Evolutionary conservation across 2,888 invertebrate genomes (phyloP).

Genomic region (Drosophila rubida): DNA sequence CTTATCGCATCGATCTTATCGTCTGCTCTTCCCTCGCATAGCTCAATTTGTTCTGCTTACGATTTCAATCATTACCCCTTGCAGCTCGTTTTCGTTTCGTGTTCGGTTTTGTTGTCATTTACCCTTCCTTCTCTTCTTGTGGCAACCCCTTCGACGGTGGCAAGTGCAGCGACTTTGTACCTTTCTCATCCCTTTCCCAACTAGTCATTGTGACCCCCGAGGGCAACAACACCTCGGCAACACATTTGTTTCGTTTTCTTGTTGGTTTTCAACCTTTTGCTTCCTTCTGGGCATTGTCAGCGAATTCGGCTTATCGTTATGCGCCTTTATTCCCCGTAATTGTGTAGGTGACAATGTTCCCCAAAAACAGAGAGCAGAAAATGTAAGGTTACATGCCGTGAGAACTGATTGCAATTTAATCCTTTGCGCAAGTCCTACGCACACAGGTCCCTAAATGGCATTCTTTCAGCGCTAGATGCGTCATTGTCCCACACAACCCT

Average conservation of each 20-base stretch:
- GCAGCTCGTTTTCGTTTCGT: not conserved
- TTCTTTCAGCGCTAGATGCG: constrained; percentile 21
- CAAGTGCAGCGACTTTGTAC: constrained; percentile 57
- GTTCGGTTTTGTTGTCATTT: not conserved
- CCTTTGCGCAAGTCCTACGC: constrained; percentile 56
- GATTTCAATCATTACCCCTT: constrained; percentile 51
- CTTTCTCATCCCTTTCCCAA: constrained; percentile 28
- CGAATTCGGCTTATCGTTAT: constrained; percentile 43
- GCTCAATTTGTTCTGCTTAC: constrained; percentile 56
- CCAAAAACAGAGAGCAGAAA: constrained; percentile 4
- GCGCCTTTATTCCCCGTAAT: constrained; percentile 39
- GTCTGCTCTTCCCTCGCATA: constrained; percentile 10
- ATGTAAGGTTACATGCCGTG: constrained; percentile 70
- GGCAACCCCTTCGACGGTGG: constrained; percentile 36
- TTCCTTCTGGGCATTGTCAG: constrained; percentile 46
- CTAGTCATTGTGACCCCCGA: constrained; percentile 60
- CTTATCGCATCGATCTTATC: constrained; percentile 40
- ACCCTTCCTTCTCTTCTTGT: constrained; percentile 25
- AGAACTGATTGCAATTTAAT: constrained; percentile 66
- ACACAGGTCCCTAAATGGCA: constrained; percentile 8
- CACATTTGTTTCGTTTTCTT: constrained; percentile 31
- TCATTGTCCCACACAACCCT: constrained; percentile 35
- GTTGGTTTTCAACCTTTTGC: constrained; percentile 67
- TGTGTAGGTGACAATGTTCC: constrained; percentile 40
- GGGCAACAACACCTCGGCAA: constrained; percentile 65